These are phyloP conservation scores for Anastatus disparis DNA, from an alignment of 1,140 invertebrate species.

Conservation along the genomic window DNA sequence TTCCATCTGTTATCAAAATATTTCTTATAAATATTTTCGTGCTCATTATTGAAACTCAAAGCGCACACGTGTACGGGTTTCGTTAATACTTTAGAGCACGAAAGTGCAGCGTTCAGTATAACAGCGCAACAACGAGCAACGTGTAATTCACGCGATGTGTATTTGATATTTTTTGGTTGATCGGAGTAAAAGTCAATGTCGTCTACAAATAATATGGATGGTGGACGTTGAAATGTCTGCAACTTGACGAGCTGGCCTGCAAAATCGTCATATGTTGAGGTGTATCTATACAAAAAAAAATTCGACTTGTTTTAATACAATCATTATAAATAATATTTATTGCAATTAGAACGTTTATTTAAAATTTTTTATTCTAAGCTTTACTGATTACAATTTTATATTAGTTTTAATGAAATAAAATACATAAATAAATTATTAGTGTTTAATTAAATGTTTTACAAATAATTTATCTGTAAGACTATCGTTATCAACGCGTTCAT, in stretches of 20 bases:
- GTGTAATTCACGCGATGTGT: conserved; percentile 39
- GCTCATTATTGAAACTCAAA: neutral
- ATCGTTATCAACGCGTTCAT: too few species aligned
- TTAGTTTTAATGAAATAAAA: too few species aligned
- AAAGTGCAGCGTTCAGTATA: conserved; percentile 52
- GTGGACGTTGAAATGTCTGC: conserved; percentile 49
- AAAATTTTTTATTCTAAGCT: too few species aligned
- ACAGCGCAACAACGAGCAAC: conserved; percentile 50
- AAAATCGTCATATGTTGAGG: conserved; percentile 48
- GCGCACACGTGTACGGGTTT: conserved; percentile 41
- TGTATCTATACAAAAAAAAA: neutral
- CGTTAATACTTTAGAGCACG: conserved; percentile 39
- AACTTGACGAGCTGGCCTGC: conserved; percentile 51
- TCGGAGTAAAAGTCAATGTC: conserved; percentile 53
- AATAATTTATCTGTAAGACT: too few species aligned
- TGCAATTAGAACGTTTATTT: too few species aligned
- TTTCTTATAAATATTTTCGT: conserved; percentile 19
- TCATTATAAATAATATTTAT: neutral
- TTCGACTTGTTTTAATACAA: neutral
- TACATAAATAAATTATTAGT: too few species aligned
- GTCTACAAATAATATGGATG: conserved; percentile 57
- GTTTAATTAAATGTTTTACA: too few species aligned
- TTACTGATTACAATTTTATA: too few species aligned
- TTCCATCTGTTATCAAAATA: conserved; percentile 56
- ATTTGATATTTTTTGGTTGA: conserved; percentile 8